These are phyloP conservation scores for Syngnathus acus DNA, from an alignment of 2,797 vertebrate genomes.

Conservation along the genomic window DNA sequence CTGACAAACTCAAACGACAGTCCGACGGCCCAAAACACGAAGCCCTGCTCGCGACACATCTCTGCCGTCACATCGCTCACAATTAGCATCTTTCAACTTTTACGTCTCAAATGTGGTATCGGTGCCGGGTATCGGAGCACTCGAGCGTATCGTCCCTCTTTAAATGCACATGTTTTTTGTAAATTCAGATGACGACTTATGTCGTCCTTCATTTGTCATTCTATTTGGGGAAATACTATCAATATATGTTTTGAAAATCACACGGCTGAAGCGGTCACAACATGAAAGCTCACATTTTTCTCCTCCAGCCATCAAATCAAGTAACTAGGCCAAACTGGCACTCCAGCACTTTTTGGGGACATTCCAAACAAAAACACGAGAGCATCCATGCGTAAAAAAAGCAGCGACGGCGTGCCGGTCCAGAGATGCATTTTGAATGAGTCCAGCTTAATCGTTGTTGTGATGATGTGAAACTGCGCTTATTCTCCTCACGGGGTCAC, in stretches of 20 bases:
- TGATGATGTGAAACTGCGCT: background rate
- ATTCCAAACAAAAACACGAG: background rate
- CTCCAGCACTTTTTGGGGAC: background rate
- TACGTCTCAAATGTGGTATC: too few relatives aligned
- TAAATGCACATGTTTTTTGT: too few relatives aligned
- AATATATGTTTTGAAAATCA: background rate
- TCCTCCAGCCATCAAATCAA: background rate
- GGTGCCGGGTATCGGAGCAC: too few relatives aligned
- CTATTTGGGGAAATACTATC: too few relatives aligned
- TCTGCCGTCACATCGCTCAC: too few relatives aligned
- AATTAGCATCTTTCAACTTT: too few relatives aligned
- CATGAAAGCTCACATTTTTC: background rate
- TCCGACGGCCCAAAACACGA: too few relatives aligned
- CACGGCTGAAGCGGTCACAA: background rate
- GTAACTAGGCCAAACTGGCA: background rate
- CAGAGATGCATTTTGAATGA: conserved; percentile 3
- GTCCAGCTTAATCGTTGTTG: background rate
- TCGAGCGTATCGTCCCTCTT: too few relatives aligned
- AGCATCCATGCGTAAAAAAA: background rate
- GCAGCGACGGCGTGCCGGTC: background rate
- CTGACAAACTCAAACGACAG: background rate
- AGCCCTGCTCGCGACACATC: too few relatives aligned
- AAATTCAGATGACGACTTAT: too few relatives aligned
- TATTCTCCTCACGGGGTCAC: conserved; percentile 1
- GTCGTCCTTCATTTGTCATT: too few relatives aligned